Base-by-base conservation (phyloP, 2,113 vertebrate genomes). In the Odocoileus virginianus region DNA sequence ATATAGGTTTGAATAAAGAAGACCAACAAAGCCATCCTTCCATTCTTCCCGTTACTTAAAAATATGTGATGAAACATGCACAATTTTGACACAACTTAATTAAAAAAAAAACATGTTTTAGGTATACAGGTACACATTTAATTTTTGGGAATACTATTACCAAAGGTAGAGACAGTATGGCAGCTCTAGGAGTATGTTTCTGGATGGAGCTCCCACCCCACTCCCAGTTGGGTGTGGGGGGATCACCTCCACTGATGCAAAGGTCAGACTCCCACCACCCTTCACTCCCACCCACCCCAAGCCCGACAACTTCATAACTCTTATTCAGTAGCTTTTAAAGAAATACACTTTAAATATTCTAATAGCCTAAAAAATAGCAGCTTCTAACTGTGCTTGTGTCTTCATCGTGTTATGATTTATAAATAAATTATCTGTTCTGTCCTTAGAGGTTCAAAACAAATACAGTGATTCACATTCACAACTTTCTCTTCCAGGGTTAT, bases 211-310 rank as follows among this genome's bases (percentile, higher is more conserved):
- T 45, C 52, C n/a, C 23, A 4, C 2, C 21, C 27, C 1, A 1
- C 7, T 30, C 52, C 16, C 45, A 64, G 11, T 7, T 45, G 5
- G 28, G 12, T 36, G 17, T 43, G 7, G 2, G 15, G 0, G 15
- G 14, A 0, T 15, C 8, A 3, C 21, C 7, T 60, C 28, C 5
- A 7, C 1, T 50, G 27, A 15, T 0, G 0, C 50, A 17, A 3
- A 10, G 5, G 5, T n/a, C 15, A 21, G 23, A 50, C 16, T 19
- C n/a, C 10, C 61, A 1, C 47, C 5, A 10, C 10, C 12, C 14
- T 25, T 25, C 7, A 27, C 21, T 36, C 28, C 14, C 21, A 87
- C 0, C 7, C 13, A 4, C 12, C 57, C 5, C 1, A n/a, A 96
- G 23, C 40, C 76, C 64, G 33, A n/a, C 33, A 54, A 2, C 7